Evolutionary conservation across 2,888 invertebrate species (phyloP).

Genomic region (Entomobrya proxima): DNA sequence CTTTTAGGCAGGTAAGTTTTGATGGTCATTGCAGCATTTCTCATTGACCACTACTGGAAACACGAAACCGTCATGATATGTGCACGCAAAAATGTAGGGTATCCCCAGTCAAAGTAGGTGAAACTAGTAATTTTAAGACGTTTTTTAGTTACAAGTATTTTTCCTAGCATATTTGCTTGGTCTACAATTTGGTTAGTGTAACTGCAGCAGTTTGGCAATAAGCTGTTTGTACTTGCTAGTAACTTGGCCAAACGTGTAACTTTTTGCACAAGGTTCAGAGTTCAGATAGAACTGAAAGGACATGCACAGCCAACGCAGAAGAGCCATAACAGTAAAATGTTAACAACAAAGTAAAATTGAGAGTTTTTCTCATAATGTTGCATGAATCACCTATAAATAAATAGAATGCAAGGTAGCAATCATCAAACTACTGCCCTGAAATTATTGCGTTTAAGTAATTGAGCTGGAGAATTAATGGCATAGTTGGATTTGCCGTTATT

Average conservation of each 20-base stretch:
- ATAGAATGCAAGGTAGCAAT: constrained; percentile 38
- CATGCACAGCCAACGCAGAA: too few relatives aligned
- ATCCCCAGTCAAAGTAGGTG: not conserved
- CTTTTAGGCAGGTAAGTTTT: too few relatives aligned
- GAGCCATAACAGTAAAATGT: not conserved
- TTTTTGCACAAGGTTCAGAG: too few relatives aligned
- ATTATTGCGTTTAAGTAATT: constrained; percentile 58
- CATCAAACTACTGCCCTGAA: constrained; percentile 38
- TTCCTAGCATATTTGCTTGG: constrained; percentile 20
- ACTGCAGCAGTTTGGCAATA: not conserved
- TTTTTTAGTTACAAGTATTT: constrained; percentile 35
- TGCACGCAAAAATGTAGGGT: constrained; percentile 4
- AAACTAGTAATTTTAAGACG: constrained; percentile 47
- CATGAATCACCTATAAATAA: constrained; percentile 1
- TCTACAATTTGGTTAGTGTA: not conserved
- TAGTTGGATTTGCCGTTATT: not conserved
- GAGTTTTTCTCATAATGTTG: not conserved
- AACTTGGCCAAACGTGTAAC: too few relatives aligned
- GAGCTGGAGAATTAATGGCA: constrained; percentile 36
- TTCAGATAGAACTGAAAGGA: too few relatives aligned
- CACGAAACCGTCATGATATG: not conserved
- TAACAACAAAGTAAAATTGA: not conserved
- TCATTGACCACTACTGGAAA: too few relatives aligned
- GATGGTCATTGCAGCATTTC: too few relatives aligned
- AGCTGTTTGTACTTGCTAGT: not conserved